A percentile compares a stretch with the other conserved stretches of the same genome.
These are phyloP conservation scores for Tetrao urogallus DNA, from an alignment of 2,113 vertebrate species.

Conservation along the genomic window DNA sequence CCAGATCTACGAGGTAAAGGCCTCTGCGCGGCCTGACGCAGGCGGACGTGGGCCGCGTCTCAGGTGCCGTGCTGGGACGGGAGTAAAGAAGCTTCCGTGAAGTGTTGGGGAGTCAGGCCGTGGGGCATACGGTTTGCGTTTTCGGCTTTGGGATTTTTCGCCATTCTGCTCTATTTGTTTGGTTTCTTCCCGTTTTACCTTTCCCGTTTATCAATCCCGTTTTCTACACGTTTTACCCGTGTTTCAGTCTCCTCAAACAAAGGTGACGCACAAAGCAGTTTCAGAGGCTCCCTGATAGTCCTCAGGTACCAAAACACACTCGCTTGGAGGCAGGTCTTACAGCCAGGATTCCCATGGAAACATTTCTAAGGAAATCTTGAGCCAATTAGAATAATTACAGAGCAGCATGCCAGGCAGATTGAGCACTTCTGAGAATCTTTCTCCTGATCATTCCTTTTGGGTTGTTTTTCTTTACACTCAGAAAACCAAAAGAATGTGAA, in stretches of 20 bases:
- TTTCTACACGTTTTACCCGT: neutral
- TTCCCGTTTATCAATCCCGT: too few species aligned
- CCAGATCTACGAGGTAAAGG: slow-evolving; percentile 42
- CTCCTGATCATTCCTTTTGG: neutral
- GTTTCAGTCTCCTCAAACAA: neutral
- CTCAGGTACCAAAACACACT: neutral
- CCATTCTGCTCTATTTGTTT: neutral
- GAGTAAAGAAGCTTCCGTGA: neutral
- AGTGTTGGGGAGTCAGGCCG: neutral
- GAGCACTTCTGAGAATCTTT: neutral
- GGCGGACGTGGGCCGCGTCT: too few species aligned
- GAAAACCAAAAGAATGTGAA: neutral
- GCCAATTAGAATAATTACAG: slow-evolving; percentile 1
- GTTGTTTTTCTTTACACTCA: neutral
- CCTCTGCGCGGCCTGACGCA: too few species aligned
- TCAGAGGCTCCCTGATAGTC: neutral
- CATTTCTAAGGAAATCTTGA: slow-evolving; percentile 23
- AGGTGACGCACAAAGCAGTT: neutral
- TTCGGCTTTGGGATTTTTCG: neutral
- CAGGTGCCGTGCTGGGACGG: neutral
- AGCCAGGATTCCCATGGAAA: slow-evolving; percentile 34
- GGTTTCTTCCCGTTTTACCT: neutral
- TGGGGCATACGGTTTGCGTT: fast-evolving
- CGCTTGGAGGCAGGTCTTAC: neutral
- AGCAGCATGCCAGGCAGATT: neutral